Percentiles rank a stretch among this genome's conserved stretches.
Evolutionary conservation across 1,140 invertebrate species (phyloP).

Genomic region (Acromyrmex charruanus): DNA sequence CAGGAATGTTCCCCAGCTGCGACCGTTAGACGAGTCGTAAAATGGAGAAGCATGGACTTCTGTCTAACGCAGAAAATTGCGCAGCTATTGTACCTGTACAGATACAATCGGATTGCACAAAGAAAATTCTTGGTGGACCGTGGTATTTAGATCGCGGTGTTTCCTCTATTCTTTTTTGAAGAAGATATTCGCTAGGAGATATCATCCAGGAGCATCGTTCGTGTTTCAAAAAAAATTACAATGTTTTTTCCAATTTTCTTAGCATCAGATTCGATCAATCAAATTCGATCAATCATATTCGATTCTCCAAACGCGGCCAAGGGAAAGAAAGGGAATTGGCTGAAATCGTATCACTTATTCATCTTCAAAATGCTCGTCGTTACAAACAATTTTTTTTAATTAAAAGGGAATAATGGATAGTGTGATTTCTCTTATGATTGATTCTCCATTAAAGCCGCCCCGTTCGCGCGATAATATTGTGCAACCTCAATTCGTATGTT

Average conservation of each 20-base stretch:
- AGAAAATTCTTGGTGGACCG: conserved; percentile 50
- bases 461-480: neutral
- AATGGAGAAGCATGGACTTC: conserved; percentile 31
- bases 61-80: conserved; percentile 47
- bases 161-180: conserved; percentile 7
- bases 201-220: neutral
- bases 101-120: conserved; percentile 31
- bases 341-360: neutral
- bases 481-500: neutral
- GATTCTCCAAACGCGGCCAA: neutral
- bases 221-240: neutral
- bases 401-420: neutral
- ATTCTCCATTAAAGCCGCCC: neutral
- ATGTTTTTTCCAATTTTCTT: conserved; percentile 13
- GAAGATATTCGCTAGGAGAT: neutral
- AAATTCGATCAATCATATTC: neutral
- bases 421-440: neutral
- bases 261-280: neutral
- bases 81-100: conserved; percentile 37
- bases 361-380: neutral
- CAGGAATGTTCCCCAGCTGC: conserved; percentile 29
- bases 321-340: neutral
- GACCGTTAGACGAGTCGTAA: conserved; percentile 40
- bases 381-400: neutral
- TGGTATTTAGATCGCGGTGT: conserved; percentile 30